Percentiles rank a stretch among this genome's conserved stretches.
Conservation (phyloP, 2,797 vertebrate genomes). For the Pseudotriccus pelzelni region DNA sequence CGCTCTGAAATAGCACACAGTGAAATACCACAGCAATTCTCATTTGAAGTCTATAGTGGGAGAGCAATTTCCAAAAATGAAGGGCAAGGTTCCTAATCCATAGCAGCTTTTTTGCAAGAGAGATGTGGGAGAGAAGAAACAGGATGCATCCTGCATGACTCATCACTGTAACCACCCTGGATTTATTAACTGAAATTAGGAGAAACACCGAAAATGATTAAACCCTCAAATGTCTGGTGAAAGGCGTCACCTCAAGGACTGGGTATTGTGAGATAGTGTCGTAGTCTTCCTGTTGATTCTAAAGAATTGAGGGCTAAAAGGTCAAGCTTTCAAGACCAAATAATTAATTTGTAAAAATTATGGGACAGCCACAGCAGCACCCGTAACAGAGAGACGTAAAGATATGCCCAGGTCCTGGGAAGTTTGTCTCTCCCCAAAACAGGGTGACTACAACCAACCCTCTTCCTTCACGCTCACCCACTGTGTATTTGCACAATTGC, state of each 20-base stretch:
- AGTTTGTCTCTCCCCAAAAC: background rate
- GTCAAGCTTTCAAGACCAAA: background rate
- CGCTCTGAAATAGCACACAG: conserved; percentile 42
- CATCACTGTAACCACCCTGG: conserved; percentile 57
- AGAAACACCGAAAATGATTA: conserved; percentile 46
- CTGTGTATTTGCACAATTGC: background rate
- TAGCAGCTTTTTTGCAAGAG: conserved; percentile 47
- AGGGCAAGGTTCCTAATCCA: conserved; percentile 57
- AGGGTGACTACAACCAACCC: background rate
- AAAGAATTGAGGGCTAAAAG: background rate
- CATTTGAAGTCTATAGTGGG: conserved; percentile 57
- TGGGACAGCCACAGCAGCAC: accelerated
- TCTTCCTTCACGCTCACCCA: background rate
- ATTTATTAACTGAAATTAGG: conserved; percentile 57
- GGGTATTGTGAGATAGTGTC: background rate
- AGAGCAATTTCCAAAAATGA: conserved; percentile 62
- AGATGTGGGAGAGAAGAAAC: conserved; percentile 63
- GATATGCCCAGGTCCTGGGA: background rate
- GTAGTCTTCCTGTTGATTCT: background rate
- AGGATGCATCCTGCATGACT: conserved; percentile 61
- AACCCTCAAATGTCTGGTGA: conserved; percentile 6
- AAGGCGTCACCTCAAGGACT: background rate
- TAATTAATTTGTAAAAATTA: background rate
- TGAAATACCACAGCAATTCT: conserved; percentile 60
- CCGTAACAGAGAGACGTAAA: background rate